A percentile compares a stretch with the other conserved stretches of the same genome.
These are phyloP conservation scores for Galerucella nymphaeae DNA, from an alignment of 2,888 invertebrate genomes.

Conservation along the genomic window DNA sequence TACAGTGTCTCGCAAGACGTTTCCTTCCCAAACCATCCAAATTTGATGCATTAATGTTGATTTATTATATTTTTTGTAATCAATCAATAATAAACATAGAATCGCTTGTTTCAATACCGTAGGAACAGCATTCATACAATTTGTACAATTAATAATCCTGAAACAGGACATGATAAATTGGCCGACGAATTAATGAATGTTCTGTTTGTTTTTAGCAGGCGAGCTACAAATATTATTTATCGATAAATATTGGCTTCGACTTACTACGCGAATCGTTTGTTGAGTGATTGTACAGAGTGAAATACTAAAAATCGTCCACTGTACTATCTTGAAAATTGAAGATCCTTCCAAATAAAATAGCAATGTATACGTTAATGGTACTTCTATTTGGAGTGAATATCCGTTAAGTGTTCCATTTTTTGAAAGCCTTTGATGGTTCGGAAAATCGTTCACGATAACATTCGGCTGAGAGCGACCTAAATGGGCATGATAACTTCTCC, in stretches of 20 bases:
- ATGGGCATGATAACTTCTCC: neutral
- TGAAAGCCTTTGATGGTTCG: conserved; percentile 25
- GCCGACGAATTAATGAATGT: neutral
- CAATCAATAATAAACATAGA: neutral
- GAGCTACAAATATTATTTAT: conserved; percentile 2
- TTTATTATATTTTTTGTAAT: neutral
- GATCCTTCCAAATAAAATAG: conserved; percentile 5
- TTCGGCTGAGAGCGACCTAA: neutral
- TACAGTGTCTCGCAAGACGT: neutral
- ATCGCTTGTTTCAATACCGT: neutral
- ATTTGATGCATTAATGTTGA: neutral
- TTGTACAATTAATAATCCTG: neutral
- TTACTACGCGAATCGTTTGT: neutral
- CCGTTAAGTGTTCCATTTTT: conserved; percentile 28
- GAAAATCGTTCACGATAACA: conserved; percentile 30
- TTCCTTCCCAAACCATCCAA: neutral
- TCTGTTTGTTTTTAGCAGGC: neutral
- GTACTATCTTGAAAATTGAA: no score
- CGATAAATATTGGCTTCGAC: neutral
- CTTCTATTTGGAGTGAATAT: conserved; percentile 17
- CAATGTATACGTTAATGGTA: no score
- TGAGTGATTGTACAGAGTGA: neutral
- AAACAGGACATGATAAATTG: neutral
- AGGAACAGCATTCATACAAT: neutral
- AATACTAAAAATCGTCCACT: no score